Conservation (phyloP, 53 echinoderm and acorn worm genomes). For the Echinometra lucunter region DNA sequence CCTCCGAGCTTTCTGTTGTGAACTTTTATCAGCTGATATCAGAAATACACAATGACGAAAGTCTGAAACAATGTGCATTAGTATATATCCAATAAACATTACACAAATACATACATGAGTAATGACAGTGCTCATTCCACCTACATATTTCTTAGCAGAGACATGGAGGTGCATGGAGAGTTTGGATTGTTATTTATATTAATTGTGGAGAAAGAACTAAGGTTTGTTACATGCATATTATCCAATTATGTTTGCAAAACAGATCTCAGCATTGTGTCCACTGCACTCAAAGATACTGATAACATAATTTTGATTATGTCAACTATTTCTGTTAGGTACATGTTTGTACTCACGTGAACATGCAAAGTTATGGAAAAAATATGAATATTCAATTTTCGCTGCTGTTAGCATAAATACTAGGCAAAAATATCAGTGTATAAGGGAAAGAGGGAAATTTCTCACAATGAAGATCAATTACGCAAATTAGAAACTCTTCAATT, state of each 20-base stretch:
- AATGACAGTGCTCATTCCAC: neutral
- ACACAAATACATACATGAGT: neutral
- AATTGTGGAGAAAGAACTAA: neutral
- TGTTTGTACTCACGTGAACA: neutral
- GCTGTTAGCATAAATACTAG: neutral
- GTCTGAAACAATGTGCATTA: neutral
- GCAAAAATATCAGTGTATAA: no score
- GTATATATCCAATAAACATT: neutral
- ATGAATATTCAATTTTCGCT: neutral
- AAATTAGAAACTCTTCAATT: no score
- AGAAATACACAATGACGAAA: neutral
- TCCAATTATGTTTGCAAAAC: no score
- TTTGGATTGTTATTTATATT: neutral
- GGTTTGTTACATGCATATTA: no score
- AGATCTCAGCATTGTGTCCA: no score
- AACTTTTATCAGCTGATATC: neutral
- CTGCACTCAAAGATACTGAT: no score
- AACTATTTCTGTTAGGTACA: no score
- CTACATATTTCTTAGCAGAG: neutral
- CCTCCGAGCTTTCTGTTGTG: neutral
- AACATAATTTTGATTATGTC: no score
- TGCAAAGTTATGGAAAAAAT: neutral
- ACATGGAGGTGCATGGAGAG: neutral
- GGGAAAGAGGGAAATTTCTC: no score
- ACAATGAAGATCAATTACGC: no score